Conservation (phyloP, 2,888 invertebrate species). For the Noctua pronuba region DNA sequence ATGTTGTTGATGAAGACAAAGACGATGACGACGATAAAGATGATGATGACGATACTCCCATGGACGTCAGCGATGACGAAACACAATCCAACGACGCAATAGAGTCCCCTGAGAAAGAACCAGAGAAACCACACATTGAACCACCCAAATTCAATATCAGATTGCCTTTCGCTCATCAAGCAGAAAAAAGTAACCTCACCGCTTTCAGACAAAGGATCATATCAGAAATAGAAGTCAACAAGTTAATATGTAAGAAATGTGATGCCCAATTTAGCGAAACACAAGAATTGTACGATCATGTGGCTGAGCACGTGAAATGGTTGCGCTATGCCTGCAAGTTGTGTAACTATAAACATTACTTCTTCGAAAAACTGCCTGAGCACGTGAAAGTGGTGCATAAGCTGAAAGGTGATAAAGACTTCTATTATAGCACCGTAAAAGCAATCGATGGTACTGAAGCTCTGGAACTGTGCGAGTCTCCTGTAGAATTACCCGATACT, state of each 20-base stretch:
- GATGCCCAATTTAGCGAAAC: constrained; percentile 85
- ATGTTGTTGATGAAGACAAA: constrained; percentile 61
- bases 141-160: constrained; percentile 68
- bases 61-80: constrained; percentile 73
- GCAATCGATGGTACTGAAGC: constrained; percentile 85
- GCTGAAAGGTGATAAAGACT: constrained; percentile 89
- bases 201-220: constrained; percentile 82
- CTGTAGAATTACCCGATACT: constrained; percentile 74
- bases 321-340: constrained; percentile 94
- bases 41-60: constrained; percentile 66
- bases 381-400: constrained; percentile 92
- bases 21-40: constrained; percentile 57
- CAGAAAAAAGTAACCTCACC: constrained; percentile 83
- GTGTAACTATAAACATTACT: constrained; percentile 93
- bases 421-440: constrained; percentile 87
- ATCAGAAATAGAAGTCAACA: constrained; percentile 82
- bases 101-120: constrained; percentile 73
- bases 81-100: constrained; percentile 68
- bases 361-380: constrained; percentile 91
- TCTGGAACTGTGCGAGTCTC: constrained; percentile 76
- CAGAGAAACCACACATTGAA: constrained; percentile 48
- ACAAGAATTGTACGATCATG: constrained; percentile 90
- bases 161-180: constrained; percentile 81
- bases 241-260: constrained; percentile 89
- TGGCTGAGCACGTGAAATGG: constrained; percentile 93